Evolutionary conservation across 2,113 vertebrate genomes (phyloP).

Genomic region (Clarias gariepinus): DNA sequence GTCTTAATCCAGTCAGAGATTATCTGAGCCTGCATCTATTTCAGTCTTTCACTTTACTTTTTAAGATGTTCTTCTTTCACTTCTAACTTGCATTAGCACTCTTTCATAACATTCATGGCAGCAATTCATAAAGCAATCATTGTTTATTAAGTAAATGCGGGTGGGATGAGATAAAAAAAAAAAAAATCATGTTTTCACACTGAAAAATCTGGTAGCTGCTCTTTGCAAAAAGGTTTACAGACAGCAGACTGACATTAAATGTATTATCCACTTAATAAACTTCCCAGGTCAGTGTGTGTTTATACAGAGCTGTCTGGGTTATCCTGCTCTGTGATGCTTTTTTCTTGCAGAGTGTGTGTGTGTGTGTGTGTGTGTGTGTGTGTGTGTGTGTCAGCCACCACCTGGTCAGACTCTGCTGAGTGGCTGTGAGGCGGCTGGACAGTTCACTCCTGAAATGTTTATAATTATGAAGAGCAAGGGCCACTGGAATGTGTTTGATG

Average conservation of each 20-base stretch:
- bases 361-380: no score
- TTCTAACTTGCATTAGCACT: conserved; percentile 1
- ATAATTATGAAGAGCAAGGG: conserved; percentile 49
- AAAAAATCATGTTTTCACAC: background rate
- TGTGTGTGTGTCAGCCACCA: background rate
- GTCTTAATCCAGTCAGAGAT: background rate
- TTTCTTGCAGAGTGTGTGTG: background rate
- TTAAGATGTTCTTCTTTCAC: background rate
- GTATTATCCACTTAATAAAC: conserved; percentile 16
- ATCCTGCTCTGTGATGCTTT: conserved; percentile 19
- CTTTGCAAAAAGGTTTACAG: background rate
- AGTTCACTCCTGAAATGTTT: conserved; percentile 55
- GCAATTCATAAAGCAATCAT: background rate
- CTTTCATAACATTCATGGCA: conserved; percentile 13
- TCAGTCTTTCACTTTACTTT: background rate
- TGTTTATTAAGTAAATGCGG: conserved; percentile 9
- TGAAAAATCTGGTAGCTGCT: background rate
- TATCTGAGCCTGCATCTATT: background rate
- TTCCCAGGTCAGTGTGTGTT: conserved; percentile 25
- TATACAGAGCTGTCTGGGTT: conserved; percentile 5
- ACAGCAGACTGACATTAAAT: conserved; percentile 2
- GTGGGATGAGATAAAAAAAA: conserved; percentile 22
- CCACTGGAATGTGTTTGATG: conserved; percentile 37
- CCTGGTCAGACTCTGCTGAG: background rate
- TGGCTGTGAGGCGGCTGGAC: conserved; percentile 32